phyloP scores from a whole-genome alignment of 2,797 vertebrate species.

The Argya squamiceps region DNA sequence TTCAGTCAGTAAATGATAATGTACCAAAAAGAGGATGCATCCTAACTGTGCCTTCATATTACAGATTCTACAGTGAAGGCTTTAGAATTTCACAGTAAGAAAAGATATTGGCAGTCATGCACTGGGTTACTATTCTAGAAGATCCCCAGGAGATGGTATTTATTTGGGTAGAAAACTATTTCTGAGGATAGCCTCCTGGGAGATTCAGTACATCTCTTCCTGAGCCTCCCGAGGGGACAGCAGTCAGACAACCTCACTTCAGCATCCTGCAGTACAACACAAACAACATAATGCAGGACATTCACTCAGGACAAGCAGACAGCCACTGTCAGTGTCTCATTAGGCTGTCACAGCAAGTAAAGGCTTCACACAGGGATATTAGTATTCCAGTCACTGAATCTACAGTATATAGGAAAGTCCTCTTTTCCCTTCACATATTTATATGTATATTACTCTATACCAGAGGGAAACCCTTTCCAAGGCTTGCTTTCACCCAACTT shows the following conservation, averaged over 20 bases:
- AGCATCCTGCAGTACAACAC: constrained; percentile 33
- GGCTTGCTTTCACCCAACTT: background rate
- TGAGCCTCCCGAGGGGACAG: constrained; percentile 17
- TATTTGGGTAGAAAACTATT: constrained; percentile 35
- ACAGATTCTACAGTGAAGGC: background rate
- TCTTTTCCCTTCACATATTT: background rate
- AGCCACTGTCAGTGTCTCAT: constrained; percentile 2
- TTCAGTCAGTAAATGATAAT: background rate
- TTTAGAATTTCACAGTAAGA: background rate
- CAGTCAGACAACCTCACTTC: constrained; percentile 50
- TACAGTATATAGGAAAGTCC: background rate
- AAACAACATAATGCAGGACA: constrained; percentile 59
- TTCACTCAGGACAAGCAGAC: constrained; percentile 12
- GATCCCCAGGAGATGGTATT: background rate
- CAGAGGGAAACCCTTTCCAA: constrained; percentile 1
- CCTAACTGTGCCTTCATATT: background rate
- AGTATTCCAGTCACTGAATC: constrained; percentile 13
- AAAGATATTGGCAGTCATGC: background rate
- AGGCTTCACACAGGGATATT: background rate
- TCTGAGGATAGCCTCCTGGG: constrained; percentile 16
- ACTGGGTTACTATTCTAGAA: background rate
- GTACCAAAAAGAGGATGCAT: background rate
- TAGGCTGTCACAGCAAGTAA: background rate
- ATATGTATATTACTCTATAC: background rate
- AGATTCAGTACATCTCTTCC: constrained; percentile 35